These are phyloP conservation scores for Caranx melampygus DNA, from an alignment of 2,113 vertebrate species.

Conservation along the genomic window DNA sequence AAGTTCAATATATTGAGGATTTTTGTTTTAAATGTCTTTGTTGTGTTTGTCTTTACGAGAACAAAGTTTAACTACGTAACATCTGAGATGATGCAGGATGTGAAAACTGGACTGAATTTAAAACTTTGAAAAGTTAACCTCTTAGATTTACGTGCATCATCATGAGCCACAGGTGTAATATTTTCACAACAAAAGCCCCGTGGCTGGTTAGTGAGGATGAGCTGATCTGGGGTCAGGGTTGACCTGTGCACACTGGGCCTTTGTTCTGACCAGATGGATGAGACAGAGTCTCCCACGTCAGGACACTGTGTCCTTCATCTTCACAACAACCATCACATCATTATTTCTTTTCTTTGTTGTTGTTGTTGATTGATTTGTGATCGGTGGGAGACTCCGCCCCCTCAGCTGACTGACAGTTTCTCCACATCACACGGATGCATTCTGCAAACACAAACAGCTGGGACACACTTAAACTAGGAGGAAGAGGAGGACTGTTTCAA, in stretches of 20 bases:
- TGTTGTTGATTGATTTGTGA: not conserved
- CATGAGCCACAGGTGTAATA: not conserved
- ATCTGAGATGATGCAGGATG: too few relatives aligned
- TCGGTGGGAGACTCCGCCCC: not conserved
- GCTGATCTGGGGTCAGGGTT: not conserved
- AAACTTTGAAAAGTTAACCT: too few relatives aligned
- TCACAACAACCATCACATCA: not conserved
- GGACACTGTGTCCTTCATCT: not conserved
- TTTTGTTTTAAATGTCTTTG: not conserved
- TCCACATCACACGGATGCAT: not conserved
- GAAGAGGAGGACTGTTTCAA: not conserved
- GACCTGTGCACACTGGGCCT: not conserved
- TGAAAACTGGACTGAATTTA: too few relatives aligned
- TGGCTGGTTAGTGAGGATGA: too few relatives aligned
- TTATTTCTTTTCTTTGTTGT: not conserved
- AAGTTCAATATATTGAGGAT: not conserved
- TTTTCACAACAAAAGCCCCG: not conserved
- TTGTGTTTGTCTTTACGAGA: too few relatives aligned
- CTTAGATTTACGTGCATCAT: too few relatives aligned
- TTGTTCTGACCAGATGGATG: constrained; percentile 4
- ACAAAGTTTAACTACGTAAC: too few relatives aligned
- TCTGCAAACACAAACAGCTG: not conserved
- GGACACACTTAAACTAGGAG: not conserved
- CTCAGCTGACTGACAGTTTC: not conserved
- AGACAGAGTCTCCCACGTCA: not conserved